These are phyloP conservation scores for Saimiri boliviensis DNA, from an alignment of 2,113 vertebrate species.

Conservation along the genomic window DNA sequence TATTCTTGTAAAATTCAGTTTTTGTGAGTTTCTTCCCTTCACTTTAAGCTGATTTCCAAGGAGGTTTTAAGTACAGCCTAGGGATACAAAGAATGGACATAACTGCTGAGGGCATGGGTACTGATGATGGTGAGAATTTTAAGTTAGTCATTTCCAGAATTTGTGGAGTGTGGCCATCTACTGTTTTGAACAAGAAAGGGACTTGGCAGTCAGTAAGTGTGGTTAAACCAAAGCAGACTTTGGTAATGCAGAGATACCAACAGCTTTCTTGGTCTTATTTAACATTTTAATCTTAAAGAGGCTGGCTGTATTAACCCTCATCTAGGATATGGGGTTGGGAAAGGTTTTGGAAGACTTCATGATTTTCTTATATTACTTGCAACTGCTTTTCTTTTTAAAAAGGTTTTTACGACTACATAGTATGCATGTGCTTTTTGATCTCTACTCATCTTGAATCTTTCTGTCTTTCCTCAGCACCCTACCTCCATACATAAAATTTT, in stretches of 20 bases:
- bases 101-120: not conserved
- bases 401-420: too few species aligned
- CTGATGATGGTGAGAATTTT: not conserved
- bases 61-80: not conserved
- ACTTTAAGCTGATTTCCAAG: not conserved
- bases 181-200: conserved; percentile 30
- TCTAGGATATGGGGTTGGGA: not conserved
- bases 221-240: not conserved
- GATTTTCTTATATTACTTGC: not conserved
- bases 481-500: not conserved
- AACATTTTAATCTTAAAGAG: conserved; percentile 36
- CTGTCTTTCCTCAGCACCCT: not conserved
- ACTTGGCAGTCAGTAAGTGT: not conserved
- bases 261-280: not conserved
- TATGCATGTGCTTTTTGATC: not conserved
- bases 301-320: not conserved
- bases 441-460: not conserved
- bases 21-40: not conserved
- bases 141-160: not conserved
- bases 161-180: not conserved
- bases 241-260: not conserved
- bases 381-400: not conserved
- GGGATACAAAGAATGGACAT: not conserved
- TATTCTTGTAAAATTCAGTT: not conserved
- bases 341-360: not conserved